Percentiles rank a stretch among this genome's conserved stretches.
Evolutionary conservation across 2,888 invertebrate genomes (phyloP).

Genomic region (Osedax fenrisi): DNA sequence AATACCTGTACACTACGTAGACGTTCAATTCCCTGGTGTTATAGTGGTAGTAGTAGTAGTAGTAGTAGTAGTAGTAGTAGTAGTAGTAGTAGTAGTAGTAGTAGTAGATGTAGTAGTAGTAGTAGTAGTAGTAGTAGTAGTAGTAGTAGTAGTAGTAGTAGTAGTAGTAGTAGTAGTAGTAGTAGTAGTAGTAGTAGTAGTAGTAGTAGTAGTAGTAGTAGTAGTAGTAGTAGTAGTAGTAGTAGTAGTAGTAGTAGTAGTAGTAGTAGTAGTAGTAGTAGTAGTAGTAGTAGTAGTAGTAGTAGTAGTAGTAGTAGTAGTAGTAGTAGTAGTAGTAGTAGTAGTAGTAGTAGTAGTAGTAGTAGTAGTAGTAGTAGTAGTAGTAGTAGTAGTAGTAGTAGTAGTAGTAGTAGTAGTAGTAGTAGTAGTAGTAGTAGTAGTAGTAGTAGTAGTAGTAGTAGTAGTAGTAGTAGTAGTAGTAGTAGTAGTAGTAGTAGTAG

Average conservation of each 20-base stretch:
- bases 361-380: neutral
- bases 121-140: neutral
- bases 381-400: neutral
- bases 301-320: neutral
- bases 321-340: neutral
- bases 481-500: neutral
- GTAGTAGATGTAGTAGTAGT: neutral
- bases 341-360: neutral
- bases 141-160: neutral
- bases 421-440: neutral
- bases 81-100: neutral
- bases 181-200: neutral
- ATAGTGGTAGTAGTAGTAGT: neutral
- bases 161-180: neutral
- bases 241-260: neutral
- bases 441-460: neutral
- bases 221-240: neutral
- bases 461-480: neutral
- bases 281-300: neutral
- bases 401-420: neutral
- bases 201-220: neutral
- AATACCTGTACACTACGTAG: no score
- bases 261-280: neutral
- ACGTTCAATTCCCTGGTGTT: no score
- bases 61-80: neutral